These are phyloP conservation scores for Channallabes apus DNA, from an alignment of 2,797 vertebrate genomes.

Conservation along the genomic window DNA sequence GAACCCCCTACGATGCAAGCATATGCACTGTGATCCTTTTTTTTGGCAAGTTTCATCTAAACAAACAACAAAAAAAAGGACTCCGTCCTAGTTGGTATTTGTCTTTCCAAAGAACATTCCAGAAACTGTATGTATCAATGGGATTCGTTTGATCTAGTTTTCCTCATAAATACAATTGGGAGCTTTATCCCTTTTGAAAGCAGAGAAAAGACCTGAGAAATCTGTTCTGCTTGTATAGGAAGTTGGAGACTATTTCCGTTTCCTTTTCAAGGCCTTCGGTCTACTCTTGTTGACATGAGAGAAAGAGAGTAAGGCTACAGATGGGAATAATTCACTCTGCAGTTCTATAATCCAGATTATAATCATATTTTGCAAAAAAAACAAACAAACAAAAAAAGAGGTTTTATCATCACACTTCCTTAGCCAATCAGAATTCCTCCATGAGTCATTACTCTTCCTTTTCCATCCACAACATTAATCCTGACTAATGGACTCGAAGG, in stretches of 20 bases:
- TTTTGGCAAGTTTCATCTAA: not conserved
- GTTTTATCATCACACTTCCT: not conserved
- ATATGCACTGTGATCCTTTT: not conserved
- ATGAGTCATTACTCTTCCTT: not conserved
- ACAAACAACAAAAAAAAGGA: not conserved
- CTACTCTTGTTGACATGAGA: too few species aligned
- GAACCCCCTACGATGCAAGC: not conserved
- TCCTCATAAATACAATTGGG: not conserved
- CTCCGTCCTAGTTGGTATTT: not conserved
- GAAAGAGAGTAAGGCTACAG: not conserved
- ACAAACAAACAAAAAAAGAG: not conserved
- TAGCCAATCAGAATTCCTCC: constrained; percentile 34
- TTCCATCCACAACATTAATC: constrained; percentile 29
- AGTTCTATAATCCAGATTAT: constrained; percentile 12
- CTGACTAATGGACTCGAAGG: not conserved
- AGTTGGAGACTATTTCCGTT: not conserved
- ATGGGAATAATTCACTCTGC: not conserved
- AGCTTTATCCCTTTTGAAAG: not conserved
- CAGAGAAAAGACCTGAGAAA: not conserved
- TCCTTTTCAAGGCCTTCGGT: not conserved
- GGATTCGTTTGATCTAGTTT: not conserved
- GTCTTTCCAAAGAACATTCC: not conserved
- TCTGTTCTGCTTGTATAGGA: not conserved
- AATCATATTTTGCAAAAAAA: not conserved
- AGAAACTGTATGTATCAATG: not conserved